Evolutionary conservation across 1,140 invertebrate genomes (phyloP), one percentile per base, ranked within the genome.

Genomic region (Melitaea cinxia): DNA sequence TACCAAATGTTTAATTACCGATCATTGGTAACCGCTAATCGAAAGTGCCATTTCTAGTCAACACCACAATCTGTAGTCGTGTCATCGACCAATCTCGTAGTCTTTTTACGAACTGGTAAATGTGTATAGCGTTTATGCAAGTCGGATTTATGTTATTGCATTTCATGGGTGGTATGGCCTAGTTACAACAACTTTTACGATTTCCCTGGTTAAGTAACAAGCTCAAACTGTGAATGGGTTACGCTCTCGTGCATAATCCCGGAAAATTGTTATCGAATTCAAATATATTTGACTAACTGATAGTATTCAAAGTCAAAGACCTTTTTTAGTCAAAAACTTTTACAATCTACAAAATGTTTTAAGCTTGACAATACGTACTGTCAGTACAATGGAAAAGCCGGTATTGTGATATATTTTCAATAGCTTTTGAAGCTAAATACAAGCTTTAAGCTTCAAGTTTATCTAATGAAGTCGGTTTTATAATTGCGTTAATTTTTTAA

Each of bases 61-160:
- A 2, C n/a, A 3, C 14, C 1, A 6, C n/a, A 3, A 17, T 42
- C 37, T 42, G 6, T 10, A 15, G 24, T 52, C 10, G 24, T n/a
- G 14, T 52, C 49, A 26, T 52, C 23, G 6, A 47, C 39, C 10
- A 47, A 58, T 58, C 39, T 58, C 28, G 56, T 58, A 49, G 39
- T 42, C 56, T 58, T 58, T 58, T 58, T 58, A 58, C 47, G 42
- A 58, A 47, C 56, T 30, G 19, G 56, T 42, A 49, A 58, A 58
- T 49, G 56, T 15, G 24, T 49, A 42, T 58, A 58, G 26, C 42
- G 26, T 58, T 58, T 58, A 42, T 58, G 56, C 56, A 58, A 58
- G 56, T 49, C 39, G 26, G 39, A 58, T 58, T 58, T 58, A 58
- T 58, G 39, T 58, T 58, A 58, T 58, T 58, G 56, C 56, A 47